Evolutionary conservation across 2,797 vertebrate species (phyloP).

Genomic region (Apogon hyalosoma): DNA sequence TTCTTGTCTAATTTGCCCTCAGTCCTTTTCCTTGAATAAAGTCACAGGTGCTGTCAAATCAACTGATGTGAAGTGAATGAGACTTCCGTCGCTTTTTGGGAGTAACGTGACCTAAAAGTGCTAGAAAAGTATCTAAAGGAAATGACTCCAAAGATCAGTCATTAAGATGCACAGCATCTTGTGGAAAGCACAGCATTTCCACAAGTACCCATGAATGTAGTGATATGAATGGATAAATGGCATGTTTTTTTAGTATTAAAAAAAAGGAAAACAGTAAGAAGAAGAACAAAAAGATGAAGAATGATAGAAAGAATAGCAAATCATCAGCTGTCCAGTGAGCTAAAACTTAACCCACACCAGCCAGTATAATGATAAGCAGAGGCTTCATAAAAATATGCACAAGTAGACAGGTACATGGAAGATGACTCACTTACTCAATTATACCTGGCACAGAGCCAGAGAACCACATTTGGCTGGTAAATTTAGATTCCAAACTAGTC

Average conservation of each 20-base stretch:
- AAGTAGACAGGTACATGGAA: constrained; percentile 15
- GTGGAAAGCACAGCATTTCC: too few relatives aligned
- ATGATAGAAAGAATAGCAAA: too few relatives aligned
- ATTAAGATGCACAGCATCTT: too few relatives aligned
- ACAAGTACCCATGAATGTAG: too few relatives aligned
- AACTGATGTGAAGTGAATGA: constrained; percentile 1
- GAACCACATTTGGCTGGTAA: constrained; percentile 9
- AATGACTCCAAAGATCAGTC: too few relatives aligned
- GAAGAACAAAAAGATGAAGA: too few relatives aligned
- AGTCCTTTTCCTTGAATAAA: background rate
- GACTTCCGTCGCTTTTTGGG: background rate
- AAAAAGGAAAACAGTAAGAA: too few relatives aligned
- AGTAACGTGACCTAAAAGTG: constrained; percentile 1
- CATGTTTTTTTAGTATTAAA: too few relatives aligned
- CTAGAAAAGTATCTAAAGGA: too few relatives aligned
- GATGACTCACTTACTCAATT: constrained; percentile 9
- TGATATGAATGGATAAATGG: too few relatives aligned
- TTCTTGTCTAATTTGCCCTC: constrained; percentile 19
- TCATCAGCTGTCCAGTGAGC: too few relatives aligned
- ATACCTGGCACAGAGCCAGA: constrained; percentile 28
- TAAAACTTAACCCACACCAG: background rate
- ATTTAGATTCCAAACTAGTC: constrained; percentile 12
- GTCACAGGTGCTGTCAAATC: constrained; percentile 7
- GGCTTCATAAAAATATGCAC: constrained; percentile 13
- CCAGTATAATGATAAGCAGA: constrained; percentile 6